Evolutionary conservation across 2,797 vertebrate species (phyloP).

Genomic region (Cuniculus paca): DNA sequence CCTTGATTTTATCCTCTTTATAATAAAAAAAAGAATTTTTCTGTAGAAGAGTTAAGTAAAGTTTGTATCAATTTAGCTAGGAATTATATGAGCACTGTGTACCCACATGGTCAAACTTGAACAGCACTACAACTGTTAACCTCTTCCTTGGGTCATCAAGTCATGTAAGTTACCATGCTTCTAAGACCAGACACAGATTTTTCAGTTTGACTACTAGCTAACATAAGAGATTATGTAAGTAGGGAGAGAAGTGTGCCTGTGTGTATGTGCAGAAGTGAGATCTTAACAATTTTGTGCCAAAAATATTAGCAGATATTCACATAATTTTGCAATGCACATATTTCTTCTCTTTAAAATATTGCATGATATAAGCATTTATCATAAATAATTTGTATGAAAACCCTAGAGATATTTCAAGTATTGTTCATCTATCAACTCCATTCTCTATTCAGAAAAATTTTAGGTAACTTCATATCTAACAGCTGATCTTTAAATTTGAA

Average conservation of each 20-base stretch:
- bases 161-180: neutral
- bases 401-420: neutral
- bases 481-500: neutral
- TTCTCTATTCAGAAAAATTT: neutral
- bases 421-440: neutral
- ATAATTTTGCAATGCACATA: neutral
- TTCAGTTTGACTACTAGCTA: neutral
- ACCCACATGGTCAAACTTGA: neutral
- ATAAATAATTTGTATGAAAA: constrained; percentile 12
- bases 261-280: neutral
- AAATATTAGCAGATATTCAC: neutral
- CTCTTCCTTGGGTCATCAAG: neutral
- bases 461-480: neutral
- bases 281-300: neutral
- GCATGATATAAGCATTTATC: neutral
- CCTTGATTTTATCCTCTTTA: too few species aligned
- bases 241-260: neutral
- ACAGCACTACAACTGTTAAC: neutral
- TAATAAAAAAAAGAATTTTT: neutral
- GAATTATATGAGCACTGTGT: neutral
- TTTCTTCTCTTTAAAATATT: neutral
- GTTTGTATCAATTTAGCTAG: neutral
- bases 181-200: neutral
- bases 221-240: neutral
- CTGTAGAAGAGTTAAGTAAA: neutral